A percentile compares a stretch with the other conserved stretches of the same genome.
These are phyloP conservation scores for Chesias legatella DNA, from an alignment of 2,888 invertebrate species.

Conservation along the genomic window DNA sequence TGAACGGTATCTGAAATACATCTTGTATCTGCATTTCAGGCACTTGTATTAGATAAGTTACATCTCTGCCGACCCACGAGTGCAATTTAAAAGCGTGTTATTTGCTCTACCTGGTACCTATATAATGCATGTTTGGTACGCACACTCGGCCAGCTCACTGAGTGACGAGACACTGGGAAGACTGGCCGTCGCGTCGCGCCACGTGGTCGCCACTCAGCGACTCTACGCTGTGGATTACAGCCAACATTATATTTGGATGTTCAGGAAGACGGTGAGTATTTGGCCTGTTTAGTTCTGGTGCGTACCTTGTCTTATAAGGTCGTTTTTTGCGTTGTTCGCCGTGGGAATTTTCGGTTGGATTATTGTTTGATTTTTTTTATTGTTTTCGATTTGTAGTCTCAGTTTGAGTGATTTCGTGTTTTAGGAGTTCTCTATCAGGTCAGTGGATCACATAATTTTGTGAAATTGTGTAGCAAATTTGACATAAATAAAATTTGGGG, in stretches of 20 bases:
- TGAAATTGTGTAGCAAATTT: too few species aligned
- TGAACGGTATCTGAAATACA: too few species aligned
- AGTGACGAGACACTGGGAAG: neutral
- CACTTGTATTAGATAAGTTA: too few species aligned
- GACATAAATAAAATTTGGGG: too few species aligned
- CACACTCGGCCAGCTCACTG: conserved; percentile 5
- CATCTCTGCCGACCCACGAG: too few species aligned
- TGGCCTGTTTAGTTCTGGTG: conserved; percentile 10
- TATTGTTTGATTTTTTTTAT: too few species aligned
- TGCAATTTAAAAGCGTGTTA: too few species aligned
- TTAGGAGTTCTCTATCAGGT: too few species aligned
- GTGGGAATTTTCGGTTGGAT: neutral
- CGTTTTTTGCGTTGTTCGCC: neutral
- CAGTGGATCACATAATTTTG: too few species aligned
- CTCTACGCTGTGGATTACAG: conserved; percentile 18
- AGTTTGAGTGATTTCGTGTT: too few species aligned
- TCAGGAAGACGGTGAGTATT: conserved; percentile 29
- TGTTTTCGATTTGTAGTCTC: too few species aligned
- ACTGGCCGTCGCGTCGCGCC: neutral
- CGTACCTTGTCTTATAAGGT: neutral
- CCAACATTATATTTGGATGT: conserved; percentile 27
- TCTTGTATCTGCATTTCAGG: too few species aligned
- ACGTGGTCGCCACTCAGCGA: neutral
- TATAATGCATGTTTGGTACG: conserved; percentile 3
- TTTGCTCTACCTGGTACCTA: neutral